Conservation (phyloP, 2,113 vertebrate species). For the Hirundichthys speculiger region DNA sequence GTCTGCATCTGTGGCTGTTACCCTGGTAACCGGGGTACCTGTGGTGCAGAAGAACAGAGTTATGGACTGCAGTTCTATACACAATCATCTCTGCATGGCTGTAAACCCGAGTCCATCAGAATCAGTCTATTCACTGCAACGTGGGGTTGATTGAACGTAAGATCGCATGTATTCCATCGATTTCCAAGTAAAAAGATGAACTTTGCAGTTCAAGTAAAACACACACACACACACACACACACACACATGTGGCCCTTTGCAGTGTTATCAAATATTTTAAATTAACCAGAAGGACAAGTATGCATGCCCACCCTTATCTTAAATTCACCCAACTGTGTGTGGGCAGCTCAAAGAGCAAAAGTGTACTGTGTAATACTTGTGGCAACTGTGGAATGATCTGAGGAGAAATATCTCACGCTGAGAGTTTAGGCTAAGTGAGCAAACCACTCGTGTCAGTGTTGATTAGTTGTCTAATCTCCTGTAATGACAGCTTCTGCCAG, state of each 20-base stretch:
- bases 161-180: neutral
- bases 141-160: conserved; percentile 35
- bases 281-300: neutral
- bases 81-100: conserved; percentile 26
- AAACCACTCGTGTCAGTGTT: conserved; percentile 26
- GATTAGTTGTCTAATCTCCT: conserved; percentile 22
- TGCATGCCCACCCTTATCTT: no score
- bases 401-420: conserved; percentile 14
- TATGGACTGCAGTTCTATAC: conserved; percentile 5
- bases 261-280: neutral
- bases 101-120: conserved; percentile 24
- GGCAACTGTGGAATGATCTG: conserved; percentile 25
- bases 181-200: neutral
- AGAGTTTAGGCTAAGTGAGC: conserved; percentile 18
- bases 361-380: conserved; percentile 11
- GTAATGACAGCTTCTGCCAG: conserved; percentile 12
- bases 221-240: neutral
- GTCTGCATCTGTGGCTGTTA: conserved; percentile 96
- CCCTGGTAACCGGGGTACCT: conserved; percentile 95
- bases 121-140: conserved; percentile 7
- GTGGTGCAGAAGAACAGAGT: conserved; percentile 50
- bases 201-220: neutral
- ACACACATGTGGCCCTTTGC: neutral
- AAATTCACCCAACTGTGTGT: neutral
- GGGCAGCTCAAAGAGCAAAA: neutral